These are phyloP conservation scores for Euthynnus affinis DNA, from an alignment of 2,797 vertebrate species.

Conservation along the genomic window DNA sequence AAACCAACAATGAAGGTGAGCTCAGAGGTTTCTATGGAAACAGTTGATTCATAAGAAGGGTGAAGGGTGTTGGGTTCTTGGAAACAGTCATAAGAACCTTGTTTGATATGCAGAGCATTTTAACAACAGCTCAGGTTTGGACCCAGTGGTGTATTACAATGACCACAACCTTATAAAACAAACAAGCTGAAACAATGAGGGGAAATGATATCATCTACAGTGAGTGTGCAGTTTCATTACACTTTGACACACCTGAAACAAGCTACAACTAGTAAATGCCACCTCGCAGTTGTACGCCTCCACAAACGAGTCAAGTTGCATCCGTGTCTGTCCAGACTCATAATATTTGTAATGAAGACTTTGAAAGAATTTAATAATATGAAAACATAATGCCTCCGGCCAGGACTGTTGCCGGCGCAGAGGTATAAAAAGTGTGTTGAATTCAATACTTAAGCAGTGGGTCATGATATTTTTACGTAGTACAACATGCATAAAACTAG, in stretches of 20 bases:
- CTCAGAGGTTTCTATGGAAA: conserved; percentile 74
- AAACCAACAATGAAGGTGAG: conserved; percentile 64
- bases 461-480: neutral
- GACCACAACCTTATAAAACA: neutral
- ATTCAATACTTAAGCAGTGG: neutral
- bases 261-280: neutral
- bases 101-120: conserved; percentile 33
- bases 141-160: conserved; percentile 32
- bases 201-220: neutral
- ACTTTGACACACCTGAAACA: neutral
- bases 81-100: conserved; percentile 37
- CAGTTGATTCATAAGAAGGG: conserved; percentile 52
- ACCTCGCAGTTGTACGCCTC: too few relatives aligned
- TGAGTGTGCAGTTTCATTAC: neutral
- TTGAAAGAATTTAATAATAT: too few relatives aligned
- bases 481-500: neutral
- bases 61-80: conserved; percentile 30
- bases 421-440: too few relatives aligned
- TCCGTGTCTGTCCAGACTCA: too few relatives aligned
- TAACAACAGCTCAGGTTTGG: conserved; percentile 24
- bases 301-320: too few relatives aligned
- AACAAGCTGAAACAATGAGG: conserved; percentile 1
- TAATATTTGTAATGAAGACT: too few relatives aligned
- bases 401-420: too few relatives aligned
- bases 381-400: too few relatives aligned